Evolutionary conservation across 2,888 invertebrate genomes (phyloP).

Genomic region (Euphydryas editha): DNA sequence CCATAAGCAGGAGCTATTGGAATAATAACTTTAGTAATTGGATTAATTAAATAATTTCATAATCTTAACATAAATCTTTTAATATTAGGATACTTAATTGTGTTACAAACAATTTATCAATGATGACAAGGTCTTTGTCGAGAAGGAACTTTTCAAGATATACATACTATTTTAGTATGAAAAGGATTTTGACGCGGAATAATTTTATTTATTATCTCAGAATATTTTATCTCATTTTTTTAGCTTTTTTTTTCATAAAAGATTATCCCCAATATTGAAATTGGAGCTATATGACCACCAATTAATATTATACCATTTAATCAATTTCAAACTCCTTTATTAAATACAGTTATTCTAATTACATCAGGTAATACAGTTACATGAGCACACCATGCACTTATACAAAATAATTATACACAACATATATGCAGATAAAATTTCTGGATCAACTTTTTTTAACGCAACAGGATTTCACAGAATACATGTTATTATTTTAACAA

Average conservation of each 20-base stretch:
- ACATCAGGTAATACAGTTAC: slow-evolving; percentile 88
- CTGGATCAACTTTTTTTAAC: slow-evolving; percentile 1
- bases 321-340: slow-evolving; percentile 87
- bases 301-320: slow-evolving; percentile 85
- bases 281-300: slow-evolving; percentile 85
- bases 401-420: slow-evolving; percentile 69
- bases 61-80: slow-evolving; percentile 79
- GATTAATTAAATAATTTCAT: slow-evolving; percentile 86
- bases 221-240: slow-evolving; percentile 84
- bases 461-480: slow-evolving; percentile 89
- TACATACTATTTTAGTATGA: slow-evolving; percentile 83
- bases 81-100: slow-evolving; percentile 54
- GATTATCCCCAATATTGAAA: slow-evolving; percentile 69
- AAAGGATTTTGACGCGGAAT: slow-evolving; percentile 35
- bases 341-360: slow-evolving; percentile 89
- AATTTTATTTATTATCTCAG: slow-evolving; percentile 2
- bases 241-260: slow-evolving; percentile 83
- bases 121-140: slow-evolving; percentile 80
- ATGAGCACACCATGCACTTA: slow-evolving; percentile 72
- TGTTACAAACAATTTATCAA: slow-evolving; percentile 3
- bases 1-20: slow-evolving; percentile 78
- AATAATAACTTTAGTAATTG: slow-evolving; percentile 81
- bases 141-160: slow-evolving; percentile 86
- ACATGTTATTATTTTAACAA: slow-evolving; percentile 86
- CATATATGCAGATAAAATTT: slow-evolving; percentile 68